Percentiles rank a stretch among this genome's conserved stretches.
Conservation (phyloP, 2,888 invertebrate genomes). For the Orthonevra nobilis region DNA sequence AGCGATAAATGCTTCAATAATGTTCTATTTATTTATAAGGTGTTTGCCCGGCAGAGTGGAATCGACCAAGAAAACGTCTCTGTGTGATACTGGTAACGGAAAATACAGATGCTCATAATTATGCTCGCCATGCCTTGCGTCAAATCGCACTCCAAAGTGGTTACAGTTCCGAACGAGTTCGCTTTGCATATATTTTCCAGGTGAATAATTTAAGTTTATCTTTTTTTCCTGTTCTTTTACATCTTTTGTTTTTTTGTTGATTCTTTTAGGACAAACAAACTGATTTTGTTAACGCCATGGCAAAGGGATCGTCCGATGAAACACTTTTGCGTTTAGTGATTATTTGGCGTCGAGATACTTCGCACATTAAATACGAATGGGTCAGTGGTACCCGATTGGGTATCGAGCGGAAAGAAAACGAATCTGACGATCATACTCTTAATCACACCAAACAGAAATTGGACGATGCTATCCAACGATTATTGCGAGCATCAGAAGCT, state of each 20-base stretch:
- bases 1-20: no score
- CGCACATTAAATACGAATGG: constrained; percentile 96
- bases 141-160: constrained; percentile 86
- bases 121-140: constrained; percentile 85
- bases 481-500: constrained; percentile 87
- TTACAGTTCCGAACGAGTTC: constrained; percentile 85
- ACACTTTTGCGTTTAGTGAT: constrained; percentile 90
- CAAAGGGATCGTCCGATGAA: constrained; percentile 82
- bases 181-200: constrained; percentile 93
- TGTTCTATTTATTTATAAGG: constrained; percentile 69
- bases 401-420: constrained; percentile 76
- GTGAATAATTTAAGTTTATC: constrained; percentile 80
- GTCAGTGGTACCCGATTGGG: constrained; percentile 79
- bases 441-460: constrained; percentile 88
- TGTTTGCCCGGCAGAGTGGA: constrained; percentile 94
- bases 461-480: constrained; percentile 86
- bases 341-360: constrained; percentile 92
- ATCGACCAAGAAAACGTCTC: constrained; percentile 86
- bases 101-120: constrained; percentile 80
- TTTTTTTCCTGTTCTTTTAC: neutral
- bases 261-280: constrained; percentile 84
- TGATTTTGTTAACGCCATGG: constrained; percentile 86
- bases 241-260: constrained; percentile 15
- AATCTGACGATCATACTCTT: constrained; percentile 81
- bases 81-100: constrained; percentile 91